Base-by-base conservation (phyloP, 2,888 invertebrate genomes). In the Candidula unifasciata region DNA sequence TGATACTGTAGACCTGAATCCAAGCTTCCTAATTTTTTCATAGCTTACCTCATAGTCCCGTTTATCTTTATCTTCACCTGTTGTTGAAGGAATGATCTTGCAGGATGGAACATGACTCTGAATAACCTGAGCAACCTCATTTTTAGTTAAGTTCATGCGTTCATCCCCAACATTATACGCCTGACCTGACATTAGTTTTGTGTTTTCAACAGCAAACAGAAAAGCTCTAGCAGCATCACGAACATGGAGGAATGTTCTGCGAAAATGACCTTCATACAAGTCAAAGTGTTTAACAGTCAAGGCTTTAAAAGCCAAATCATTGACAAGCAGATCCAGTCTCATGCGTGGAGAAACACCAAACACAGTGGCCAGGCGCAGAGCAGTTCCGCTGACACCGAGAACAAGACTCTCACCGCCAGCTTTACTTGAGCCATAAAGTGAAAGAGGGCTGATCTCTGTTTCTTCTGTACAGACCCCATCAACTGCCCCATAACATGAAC, bases 1-100 rank as follows among this genome's bases (percentile, higher is more conserved):
- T 2, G 89, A 86, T n/a, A 93, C 89, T 10, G 91, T 91, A 2
- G 93, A 91, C 27, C 84, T 76, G 87, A 89, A 94, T 44, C 93
- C 93, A 5, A 93, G 88, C 33, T 89, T 90, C 16, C 89, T 85
- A 27, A 93, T 92, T 80, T 92, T 92, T 30, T 88, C 89, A 85
- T 93, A 94, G 0, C 92, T 93, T 6, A 94, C 93, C 81, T 92
- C 92, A 83, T 94, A 94, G 87, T 94, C 92, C n/a, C 94, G 81
- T 85, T 93, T 93, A 85, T 94, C 94, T 84, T 91, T 91, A 86
- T 94, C 94, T 78, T 92, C 91, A 0, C 93, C 93, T 0, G 88
- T 85, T 35, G 87, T 87, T 8, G 91, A 91, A 69, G 89, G 89
- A 10, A 88, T 89, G 35, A 93, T 92, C 5, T 87, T 87, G 83